Evolutionary conservation across 2,797 vertebrate genomes (phyloP).

Genomic region (Sebastes umbrosus): DNA sequence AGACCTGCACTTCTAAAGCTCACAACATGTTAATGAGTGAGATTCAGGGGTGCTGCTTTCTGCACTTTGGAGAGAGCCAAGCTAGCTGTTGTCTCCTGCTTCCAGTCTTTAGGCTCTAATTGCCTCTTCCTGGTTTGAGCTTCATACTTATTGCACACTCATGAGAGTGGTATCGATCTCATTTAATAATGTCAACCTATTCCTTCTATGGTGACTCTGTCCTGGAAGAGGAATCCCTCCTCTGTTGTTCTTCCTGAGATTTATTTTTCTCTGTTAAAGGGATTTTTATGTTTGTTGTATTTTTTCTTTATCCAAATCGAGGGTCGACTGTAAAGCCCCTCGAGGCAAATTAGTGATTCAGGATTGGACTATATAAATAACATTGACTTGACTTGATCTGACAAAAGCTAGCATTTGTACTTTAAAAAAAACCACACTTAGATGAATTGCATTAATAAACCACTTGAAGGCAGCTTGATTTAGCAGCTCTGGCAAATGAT

Average conservation of each 20-base stretch:
- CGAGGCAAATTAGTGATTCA: not conserved
- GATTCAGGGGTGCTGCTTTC: not conserved
- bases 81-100: not conserved
- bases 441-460: not conserved
- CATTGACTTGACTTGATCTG: not conserved
- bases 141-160: not conserved
- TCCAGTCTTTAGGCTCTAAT: not conserved
- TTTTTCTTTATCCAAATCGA: not conserved
- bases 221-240: not conserved
- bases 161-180: not conserved
- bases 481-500: conserved; percentile 23
- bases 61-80: not conserved
- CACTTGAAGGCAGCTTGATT: conserved; percentile 27
- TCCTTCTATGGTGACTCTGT: not conserved
- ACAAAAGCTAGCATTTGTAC: not conserved
- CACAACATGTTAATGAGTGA: not conserved
- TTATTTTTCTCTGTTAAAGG: not conserved
- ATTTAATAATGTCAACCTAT: not conserved
- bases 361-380: not conserved
- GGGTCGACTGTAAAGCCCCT: not conserved
- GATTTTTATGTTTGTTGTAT: not conserved
- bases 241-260: not conserved
- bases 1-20: not conserved
- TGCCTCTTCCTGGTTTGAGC: not conserved
- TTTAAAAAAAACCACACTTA: not conserved